Percentiles rank a stretch among this genome's conserved stretches.
Evolutionary conservation across 2,888 invertebrate species (phyloP).

Genomic region (Xestobium rufovillosum): DNA sequence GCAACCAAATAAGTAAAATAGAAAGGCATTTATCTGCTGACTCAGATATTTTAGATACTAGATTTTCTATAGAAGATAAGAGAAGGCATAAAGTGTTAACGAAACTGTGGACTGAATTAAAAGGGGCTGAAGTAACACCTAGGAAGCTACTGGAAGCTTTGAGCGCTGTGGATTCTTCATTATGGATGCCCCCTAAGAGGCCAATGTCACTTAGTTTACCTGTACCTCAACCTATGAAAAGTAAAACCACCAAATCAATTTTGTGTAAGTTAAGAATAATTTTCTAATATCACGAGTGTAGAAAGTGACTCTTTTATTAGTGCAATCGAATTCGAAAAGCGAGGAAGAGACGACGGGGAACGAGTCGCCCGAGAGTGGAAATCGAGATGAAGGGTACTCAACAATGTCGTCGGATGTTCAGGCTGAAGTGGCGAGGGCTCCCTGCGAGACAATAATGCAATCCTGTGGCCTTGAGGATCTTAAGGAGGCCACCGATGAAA

Average conservation of each 20-base stretch:
- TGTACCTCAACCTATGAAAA: slow-evolving; percentile 46
- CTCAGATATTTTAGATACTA: slow-evolving; percentile 41
- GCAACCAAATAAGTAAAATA: slow-evolving; percentile 27
- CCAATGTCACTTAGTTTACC: slow-evolving; percentile 65
- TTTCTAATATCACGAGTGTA: no score
- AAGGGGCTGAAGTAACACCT: slow-evolving; percentile 57
- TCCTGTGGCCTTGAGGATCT: slow-evolving; percentile 54
- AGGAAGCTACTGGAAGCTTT: slow-evolving; percentile 56
- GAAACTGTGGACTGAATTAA: slow-evolving; percentile 57
- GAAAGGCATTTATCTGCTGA: slow-evolving; percentile 38
- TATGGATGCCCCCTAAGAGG: slow-evolving; percentile 61
- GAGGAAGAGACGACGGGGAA: slow-evolving; percentile 59
- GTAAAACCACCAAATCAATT: slow-evolving; percentile 41
- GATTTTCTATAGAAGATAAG: slow-evolving; percentile 56
- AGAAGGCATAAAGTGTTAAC: slow-evolving; percentile 56
- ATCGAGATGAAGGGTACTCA: slow-evolving; percentile 75
- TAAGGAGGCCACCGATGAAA: slow-evolving; percentile 67
- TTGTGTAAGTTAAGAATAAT: slow-evolving; percentile 37
- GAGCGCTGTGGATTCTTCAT: slow-evolving; percentile 56
- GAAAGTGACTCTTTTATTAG: slow-evolving; percentile 30
- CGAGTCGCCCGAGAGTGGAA: slow-evolving; percentile 69
- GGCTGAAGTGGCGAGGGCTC: slow-evolving; percentile 55
- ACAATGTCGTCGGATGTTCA: slow-evolving; percentile 80
- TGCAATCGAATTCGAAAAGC: slow-evolving; percentile 45
- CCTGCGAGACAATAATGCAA: slow-evolving; percentile 44